Conservation (phyloP, 2,113 vertebrate species). For the Thunnus maccoyii region DNA sequence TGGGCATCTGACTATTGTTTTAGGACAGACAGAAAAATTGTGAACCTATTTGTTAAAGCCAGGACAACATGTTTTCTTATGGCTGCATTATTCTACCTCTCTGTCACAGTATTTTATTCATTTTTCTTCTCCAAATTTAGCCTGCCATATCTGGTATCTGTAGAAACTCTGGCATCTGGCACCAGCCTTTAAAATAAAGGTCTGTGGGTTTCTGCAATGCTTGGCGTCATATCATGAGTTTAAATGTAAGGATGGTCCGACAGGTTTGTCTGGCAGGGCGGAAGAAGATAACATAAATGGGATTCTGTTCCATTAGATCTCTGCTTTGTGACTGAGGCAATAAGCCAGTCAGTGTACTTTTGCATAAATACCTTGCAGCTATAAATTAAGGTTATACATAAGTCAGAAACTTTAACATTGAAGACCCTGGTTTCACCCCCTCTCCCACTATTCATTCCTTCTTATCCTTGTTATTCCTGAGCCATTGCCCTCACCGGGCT, state of each 20-base stretch:
- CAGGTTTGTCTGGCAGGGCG: neutral
- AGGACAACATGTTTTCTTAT: too few species aligned
- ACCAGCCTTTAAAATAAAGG: neutral
- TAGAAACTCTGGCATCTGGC: neutral
- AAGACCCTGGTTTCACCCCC: neutral
- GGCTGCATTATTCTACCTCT: neutral
- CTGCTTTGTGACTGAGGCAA: slow-evolving; percentile 12
- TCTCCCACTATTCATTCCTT: neutral
- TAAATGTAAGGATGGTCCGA: neutral
- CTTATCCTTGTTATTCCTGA: slow-evolving; percentile 8
- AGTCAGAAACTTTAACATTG: neutral
- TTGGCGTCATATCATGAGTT: neutral
- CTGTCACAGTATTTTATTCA: neutral
- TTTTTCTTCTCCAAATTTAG: neutral
- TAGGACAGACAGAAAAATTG: too few species aligned
- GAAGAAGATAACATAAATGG: neutral
- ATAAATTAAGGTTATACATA: slow-evolving; percentile 46
- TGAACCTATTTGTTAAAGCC: too few species aligned
- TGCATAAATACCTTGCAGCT: neutral
- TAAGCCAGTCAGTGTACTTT: slow-evolving; percentile 8
- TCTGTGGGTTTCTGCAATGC: neutral
- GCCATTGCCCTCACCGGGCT: neutral
- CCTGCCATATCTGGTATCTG: neutral
- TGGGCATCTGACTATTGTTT: too few species aligned
- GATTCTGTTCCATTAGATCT: neutral